Base-by-base conservation (phyloP, 2,113 vertebrate species). In the Dicentrarchus labrax region DNA sequence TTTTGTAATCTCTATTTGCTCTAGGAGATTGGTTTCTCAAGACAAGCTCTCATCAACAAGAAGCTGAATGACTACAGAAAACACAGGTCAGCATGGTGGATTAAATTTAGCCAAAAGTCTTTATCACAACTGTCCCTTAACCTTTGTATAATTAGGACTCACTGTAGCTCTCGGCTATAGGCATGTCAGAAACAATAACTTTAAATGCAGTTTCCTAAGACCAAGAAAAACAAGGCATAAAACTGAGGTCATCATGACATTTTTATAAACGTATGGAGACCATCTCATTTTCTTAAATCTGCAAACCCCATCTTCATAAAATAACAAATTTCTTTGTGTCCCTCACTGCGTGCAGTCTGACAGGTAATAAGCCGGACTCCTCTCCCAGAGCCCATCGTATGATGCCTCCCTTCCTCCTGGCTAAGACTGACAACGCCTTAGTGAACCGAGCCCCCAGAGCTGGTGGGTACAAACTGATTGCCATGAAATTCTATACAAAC, bases 31-130 rank as follows among this genome's bases (percentile, higher is more conserved):
- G 96, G 97, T 77, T 97, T 96, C 94, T 97, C 97, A 89, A 97
- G 97, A 93, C 97, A 98, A 93, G 97, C 97, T 43, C 96, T 99
- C 90, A 99, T 99, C 95, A 99, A 95, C 95, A 99, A 99, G 95
- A 99, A 99, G 94, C 94, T 99, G 94, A 99, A 99, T 50, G 97
- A 99, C 93, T 98, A 99, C 93, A 96, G 97, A 50, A 99, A 98
- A 95, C 94, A 96, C 66, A 96, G 95, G 96, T 96, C 36, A 87
- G 89, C 22, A 47, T 17, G 2, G 5, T 50, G 16, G 54, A 51
- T 22, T 54, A 43, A 21, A 38, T 70, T 78, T 38, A 45, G 19
- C 11, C 38, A 17, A 15, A 48, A 53, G 5, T 54, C 12, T 54
- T 39, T 4, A 50, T 47, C 21, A 24, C 50, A 50, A 19, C 48